Evolutionary conservation across 2,888 invertebrate genomes (phyloP).

Genomic region (Esperia sulphurella): DNA sequence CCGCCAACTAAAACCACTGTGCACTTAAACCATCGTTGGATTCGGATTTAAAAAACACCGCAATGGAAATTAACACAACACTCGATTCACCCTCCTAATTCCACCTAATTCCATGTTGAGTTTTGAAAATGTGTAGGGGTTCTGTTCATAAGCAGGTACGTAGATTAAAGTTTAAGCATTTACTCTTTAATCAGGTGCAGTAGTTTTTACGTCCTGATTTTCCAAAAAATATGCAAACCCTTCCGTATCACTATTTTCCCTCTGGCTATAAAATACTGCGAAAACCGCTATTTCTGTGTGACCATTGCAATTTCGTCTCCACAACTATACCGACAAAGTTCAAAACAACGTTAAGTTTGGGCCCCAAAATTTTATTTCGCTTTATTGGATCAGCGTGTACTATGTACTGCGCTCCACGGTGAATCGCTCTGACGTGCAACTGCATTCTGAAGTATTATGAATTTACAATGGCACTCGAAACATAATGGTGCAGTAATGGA

Average conservation of each 20-base stretch:
- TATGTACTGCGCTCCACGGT: conserved; percentile 28
- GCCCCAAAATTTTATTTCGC: conserved; percentile 29
- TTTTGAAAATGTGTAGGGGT: too few relatives aligned
- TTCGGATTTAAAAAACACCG: too few relatives aligned
- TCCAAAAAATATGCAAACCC: neutral
- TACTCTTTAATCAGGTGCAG: too few relatives aligned
- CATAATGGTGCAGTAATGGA: too few relatives aligned
- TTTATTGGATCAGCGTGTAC: conserved; percentile 31
- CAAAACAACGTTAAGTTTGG: conserved; percentile 14
- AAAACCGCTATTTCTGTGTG: conserved; percentile 16
- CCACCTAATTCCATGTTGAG: too few relatives aligned
- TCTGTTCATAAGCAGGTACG: too few relatives aligned
- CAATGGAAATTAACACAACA: too few relatives aligned
- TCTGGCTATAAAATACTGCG: conserved; percentile 27
- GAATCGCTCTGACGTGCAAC: conserved; percentile 21
- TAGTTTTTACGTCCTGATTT: neutral
- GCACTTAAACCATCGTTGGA: too few relatives aligned
- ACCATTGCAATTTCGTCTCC: conserved; percentile 21
- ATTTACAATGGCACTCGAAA: conserved; percentile 4
- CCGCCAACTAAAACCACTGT: too few relatives aligned
- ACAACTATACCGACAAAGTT: conserved; percentile 15
- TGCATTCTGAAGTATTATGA: conserved; percentile 21
- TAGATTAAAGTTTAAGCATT: too few relatives aligned
- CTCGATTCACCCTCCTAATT: too few relatives aligned
- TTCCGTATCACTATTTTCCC: conserved; percentile 41